These are phyloP conservation scores for Ispidina picta DNA, from an alignment of 2,797 vertebrate genomes.

Conservation along the genomic window DNA sequence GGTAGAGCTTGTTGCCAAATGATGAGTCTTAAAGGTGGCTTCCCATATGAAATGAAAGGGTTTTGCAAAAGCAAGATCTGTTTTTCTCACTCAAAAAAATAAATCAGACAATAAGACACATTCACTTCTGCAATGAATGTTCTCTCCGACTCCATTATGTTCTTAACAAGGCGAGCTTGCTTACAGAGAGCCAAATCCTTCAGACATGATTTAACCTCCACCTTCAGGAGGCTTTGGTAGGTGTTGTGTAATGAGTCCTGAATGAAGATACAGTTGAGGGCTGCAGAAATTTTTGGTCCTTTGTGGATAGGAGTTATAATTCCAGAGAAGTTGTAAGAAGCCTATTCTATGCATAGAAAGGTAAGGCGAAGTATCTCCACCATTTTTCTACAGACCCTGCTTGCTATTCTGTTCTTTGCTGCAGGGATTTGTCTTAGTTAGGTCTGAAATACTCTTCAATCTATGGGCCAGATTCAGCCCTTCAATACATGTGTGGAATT, in stretches of 20 bases:
- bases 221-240: slow-evolving; percentile 22
- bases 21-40: slow-evolving; percentile 65
- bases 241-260: slow-evolving; percentile 19
- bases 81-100: slow-evolving; percentile 39
- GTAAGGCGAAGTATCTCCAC: slow-evolving; percentile 47
- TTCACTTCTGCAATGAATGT: slow-evolving; percentile 67
- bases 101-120: slow-evolving; percentile 36
- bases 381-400: slow-evolving; percentile 6
- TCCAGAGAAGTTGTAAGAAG: slow-evolving; percentile 65
- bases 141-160: slow-evolving; percentile 64
- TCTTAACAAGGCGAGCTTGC: slow-evolving; percentile 65
- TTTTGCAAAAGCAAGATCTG: slow-evolving; percentile 49
- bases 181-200: slow-evolving; percentile 39
- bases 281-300: slow-evolving; percentile 29
- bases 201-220: slow-evolving; percentile 23
- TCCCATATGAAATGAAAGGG: slow-evolving; percentile 55
- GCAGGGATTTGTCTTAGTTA: slow-evolving; percentile 45
- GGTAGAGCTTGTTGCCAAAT: slow-evolving; percentile 28
- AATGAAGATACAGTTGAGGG: slow-evolving; percentile 22
- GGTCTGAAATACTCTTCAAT: slow-evolving; percentile 36
- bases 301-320: slow-evolving; percentile 67
- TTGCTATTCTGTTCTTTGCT: slow-evolving; percentile 46
- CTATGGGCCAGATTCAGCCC: slow-evolving; percentile 19
- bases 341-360: slow-evolving; percentile 64
- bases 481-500: slow-evolving; percentile 22